Evolutionary conservation across 2,888 invertebrate species (phyloP).

Genomic region (Eudemis profundana): DNA sequence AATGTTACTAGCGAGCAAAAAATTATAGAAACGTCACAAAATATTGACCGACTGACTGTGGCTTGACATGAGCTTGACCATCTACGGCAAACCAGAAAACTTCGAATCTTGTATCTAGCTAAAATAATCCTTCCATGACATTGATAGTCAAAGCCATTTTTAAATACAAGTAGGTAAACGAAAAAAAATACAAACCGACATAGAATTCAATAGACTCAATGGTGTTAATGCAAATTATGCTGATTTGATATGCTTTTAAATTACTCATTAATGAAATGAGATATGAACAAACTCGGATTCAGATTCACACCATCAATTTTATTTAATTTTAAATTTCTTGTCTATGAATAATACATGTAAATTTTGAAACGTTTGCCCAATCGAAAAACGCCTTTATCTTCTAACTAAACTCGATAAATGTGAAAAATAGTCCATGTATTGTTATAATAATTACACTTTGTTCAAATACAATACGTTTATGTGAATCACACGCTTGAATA

Average conservation of each 20-base stretch:
- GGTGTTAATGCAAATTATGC: too few species aligned
- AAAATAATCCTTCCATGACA: too few species aligned
- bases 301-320: neutral
- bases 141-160: too few species aligned
- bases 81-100: too few species aligned
- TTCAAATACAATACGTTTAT: conserved; percentile 15
- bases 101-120: too few species aligned
- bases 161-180: too few species aligned
- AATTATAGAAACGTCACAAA: conserved; percentile 5
- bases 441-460: conserved; percentile 40
- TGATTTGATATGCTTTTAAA: too few species aligned
- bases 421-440: conserved; percentile 40
- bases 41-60: neutral
- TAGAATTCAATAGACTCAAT: too few species aligned
- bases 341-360: conserved; percentile 35
- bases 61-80: neutral
- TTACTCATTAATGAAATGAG: too few species aligned
- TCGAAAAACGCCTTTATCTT: conserved; percentile 38
- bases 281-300: too few species aligned
- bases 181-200: too few species aligned
- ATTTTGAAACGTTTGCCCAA: conserved; percentile 39
- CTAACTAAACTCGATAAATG: conserved; percentile 39
- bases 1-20: conserved; percentile 55
- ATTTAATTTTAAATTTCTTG: conserved; percentile 7
- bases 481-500: conserved; percentile 26